Conservation (phyloP, 2,797 vertebrate genomes). For the Tokudaia muenninki region DNA sequence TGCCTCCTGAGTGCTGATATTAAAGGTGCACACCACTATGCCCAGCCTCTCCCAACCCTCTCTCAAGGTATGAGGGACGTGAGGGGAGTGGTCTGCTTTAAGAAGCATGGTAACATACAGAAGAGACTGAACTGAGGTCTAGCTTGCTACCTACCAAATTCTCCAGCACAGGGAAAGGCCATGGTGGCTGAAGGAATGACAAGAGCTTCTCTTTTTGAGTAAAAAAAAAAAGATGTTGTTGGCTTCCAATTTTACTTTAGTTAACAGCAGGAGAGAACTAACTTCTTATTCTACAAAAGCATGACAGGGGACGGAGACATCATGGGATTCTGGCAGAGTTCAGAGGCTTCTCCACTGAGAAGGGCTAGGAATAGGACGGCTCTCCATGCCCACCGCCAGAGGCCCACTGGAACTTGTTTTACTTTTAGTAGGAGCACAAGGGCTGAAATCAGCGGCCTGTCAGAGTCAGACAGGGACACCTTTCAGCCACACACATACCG, state of each 20-base stretch:
- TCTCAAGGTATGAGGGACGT: too few relatives aligned
- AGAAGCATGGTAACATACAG: too few relatives aligned
- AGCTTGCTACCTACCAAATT: too few relatives aligned
- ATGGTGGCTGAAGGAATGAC: too few relatives aligned
- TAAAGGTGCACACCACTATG: too few relatives aligned
- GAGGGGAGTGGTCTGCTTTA: too few relatives aligned
- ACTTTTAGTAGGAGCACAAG: neutral
- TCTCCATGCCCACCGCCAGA: neutral
- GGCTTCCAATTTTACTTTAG: neutral
- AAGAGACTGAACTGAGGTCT: too few relatives aligned
- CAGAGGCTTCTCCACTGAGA: neutral
- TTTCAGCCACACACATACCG: fast-evolving
- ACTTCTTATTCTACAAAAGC: neutral
- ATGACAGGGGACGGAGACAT: neutral
- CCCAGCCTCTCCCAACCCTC: too few relatives aligned
- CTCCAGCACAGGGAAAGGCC: too few relatives aligned
- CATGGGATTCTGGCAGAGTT: neutral
- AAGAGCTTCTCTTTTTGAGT: too few relatives aligned
- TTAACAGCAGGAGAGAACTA: neutral
- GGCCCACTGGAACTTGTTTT: neutral
- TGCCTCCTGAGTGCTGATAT: too few relatives aligned
- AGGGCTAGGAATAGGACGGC: neutral
- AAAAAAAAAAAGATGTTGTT: neutral
- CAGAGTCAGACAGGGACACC: neutral
- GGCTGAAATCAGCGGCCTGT: neutral